phyloP scores from a whole-genome alignment of 2,888 invertebrate genomes.

The Noctua fimbriata region DNA sequence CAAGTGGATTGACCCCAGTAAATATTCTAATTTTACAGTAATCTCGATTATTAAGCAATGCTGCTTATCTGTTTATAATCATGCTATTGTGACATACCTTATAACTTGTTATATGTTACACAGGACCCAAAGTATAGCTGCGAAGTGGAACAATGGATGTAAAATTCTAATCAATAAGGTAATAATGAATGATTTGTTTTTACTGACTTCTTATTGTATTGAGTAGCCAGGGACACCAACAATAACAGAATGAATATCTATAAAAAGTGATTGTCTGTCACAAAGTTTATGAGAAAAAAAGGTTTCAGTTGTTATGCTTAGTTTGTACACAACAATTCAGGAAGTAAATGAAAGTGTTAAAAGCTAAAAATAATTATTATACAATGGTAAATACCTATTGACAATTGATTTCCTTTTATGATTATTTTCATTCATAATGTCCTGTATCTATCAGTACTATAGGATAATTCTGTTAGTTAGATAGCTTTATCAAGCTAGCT shows the following conservation, averaged over 20 bases:
- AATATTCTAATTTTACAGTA: conserved; percentile 70
- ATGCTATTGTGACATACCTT: conserved; percentile 43
- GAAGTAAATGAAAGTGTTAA: conserved; percentile 35
- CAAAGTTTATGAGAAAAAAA: conserved; percentile 25
- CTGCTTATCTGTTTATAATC: conserved; percentile 40
- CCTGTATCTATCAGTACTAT: neutral
- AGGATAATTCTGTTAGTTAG: neutral
- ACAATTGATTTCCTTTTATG: conserved; percentile 24
- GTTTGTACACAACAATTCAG: conserved; percentile 37
- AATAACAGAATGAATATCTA: conserved; percentile 27
- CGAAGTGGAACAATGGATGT: conserved; percentile 74
- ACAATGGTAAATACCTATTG: conserved; percentile 11
- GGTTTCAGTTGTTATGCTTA: conserved; percentile 6
- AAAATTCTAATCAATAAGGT: conserved; percentile 72
- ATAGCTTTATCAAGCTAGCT: too few species aligned
- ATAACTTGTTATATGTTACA: conserved; percentile 50
- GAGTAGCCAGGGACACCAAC: conserved; percentile 37
- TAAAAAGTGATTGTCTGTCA: conserved; percentile 51
- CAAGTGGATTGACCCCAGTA: conserved; percentile 81
- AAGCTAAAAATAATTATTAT: conserved; percentile 12
- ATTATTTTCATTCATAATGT: conserved; percentile 31
- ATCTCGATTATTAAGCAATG: conserved; percentile 59
- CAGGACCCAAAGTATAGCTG: conserved; percentile 67
- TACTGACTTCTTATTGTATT: conserved; percentile 41
- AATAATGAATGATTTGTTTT: conserved; percentile 56